Evolutionary conservation across 1,140 invertebrate genomes (phyloP).

Genomic region (Battus philenor): DNA sequence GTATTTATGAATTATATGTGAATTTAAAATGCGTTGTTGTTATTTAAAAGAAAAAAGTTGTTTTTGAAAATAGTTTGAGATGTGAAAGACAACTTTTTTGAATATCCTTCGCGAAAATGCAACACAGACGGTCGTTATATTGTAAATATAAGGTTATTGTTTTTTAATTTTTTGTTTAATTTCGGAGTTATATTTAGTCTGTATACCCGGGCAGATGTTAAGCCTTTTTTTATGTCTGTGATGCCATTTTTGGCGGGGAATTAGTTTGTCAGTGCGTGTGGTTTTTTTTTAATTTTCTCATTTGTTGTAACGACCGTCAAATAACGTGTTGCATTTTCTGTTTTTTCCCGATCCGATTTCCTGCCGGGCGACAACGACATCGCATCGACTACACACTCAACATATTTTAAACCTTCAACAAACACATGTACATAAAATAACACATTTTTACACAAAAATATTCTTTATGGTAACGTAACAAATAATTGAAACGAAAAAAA

Average conservation of each 20-base stretch:
- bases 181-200: slow-evolving; percentile 16
- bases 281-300: slow-evolving; percentile 30
- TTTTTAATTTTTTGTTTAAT: slow-evolving; percentile 21
- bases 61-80: slow-evolving; percentile 16
- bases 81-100: slow-evolving; percentile 30
- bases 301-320: slow-evolving; percentile 50
- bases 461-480: too few relatives aligned
- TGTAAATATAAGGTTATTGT: too few relatives aligned
- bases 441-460: too few relatives aligned
- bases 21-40: slow-evolving; percentile 27
- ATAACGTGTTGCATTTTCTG: slow-evolving; percentile 71
- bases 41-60: slow-evolving; percentile 30
- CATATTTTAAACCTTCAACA: slow-evolving; percentile 4
- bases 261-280: slow-evolving; percentile 17
- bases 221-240: slow-evolving; percentile 56
- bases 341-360: slow-evolving; percentile 53
- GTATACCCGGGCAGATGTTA: slow-evolving; percentile 7
- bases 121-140: slow-evolving; percentile 68
- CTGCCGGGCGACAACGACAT: slow-evolving; percentile 21
- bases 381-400: slow-evolving; percentile 20
- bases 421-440: too few relatives aligned
- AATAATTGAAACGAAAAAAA: too few relatives aligned
- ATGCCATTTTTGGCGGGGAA: slow-evolving; percentile 65
- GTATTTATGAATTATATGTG: slow-evolving; percentile 57
- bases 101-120: slow-evolving; percentile 61